These are phyloP conservation scores for Etheostoma perlongum DNA, from an alignment of 2,797 vertebrate species.

Conservation along the genomic window DNA sequence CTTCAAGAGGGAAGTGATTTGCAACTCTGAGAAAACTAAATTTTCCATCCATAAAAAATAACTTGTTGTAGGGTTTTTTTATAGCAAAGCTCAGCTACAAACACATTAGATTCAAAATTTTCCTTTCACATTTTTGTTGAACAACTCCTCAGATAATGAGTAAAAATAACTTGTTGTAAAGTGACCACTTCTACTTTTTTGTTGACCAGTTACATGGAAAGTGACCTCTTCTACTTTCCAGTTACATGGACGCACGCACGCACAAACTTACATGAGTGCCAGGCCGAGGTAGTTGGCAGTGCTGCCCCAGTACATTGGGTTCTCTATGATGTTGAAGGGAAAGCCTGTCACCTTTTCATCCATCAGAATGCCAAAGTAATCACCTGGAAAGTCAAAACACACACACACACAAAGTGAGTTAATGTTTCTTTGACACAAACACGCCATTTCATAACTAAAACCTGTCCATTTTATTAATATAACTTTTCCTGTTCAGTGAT, in stretches of 20 bases:
- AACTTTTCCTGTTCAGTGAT: not conserved
- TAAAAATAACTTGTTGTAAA: too few relatives aligned
- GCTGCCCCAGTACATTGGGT: conserved; percentile 99
- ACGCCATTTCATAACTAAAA: not conserved
- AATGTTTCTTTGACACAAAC: not conserved
- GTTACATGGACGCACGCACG: not conserved
- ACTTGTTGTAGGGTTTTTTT: not conserved
- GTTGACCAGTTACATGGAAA: not conserved
- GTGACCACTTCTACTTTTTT: not conserved
- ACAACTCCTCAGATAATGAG: too few relatives aligned
- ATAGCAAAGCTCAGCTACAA: not conserved
- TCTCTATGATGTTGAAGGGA: conserved; percentile 91
- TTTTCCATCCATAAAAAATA: conserved; percentile 10
- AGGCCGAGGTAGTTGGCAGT: conserved; percentile 93
- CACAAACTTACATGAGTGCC: conserved; percentile 91
- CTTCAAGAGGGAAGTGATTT: conserved; percentile 30
- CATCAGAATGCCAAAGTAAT: conserved; percentile 97
- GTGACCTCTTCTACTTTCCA: not conserved
- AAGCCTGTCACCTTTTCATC: conserved; percentile 92
- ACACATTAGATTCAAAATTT: not conserved
- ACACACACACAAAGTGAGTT: conserved; percentile 10
- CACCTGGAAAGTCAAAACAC: conserved; percentile 81
- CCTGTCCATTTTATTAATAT: not conserved
- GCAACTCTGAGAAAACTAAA: conserved; percentile 23
- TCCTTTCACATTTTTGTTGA: not conserved